Evolutionary conservation across 2,797 vertebrate species (phyloP), one percentile per base, ranked within the genome.

Genomic region (Eupleurogrammus muticus): DNA sequence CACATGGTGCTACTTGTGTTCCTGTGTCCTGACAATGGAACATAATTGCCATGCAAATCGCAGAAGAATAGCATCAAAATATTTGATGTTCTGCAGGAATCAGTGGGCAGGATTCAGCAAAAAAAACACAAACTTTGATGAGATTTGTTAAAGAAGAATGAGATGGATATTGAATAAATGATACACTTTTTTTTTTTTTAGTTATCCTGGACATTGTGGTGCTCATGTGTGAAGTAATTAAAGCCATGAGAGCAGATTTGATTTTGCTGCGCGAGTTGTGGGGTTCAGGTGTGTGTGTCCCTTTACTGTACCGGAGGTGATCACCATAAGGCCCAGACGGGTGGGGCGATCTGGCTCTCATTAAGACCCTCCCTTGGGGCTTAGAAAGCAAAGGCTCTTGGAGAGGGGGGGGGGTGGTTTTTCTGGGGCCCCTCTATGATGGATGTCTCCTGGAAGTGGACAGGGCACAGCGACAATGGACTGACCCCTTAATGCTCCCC

Each of bases 401-500:
- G 17, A 42, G 73, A 69, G 64, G 83, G 78, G n/a, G n/a, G n/a
- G n/a, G n/a, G n/a, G n/a, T n/a, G n/a, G n/a, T n/a, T n/a, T n/a
- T 49, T 82, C 47, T 13, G 57, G 83, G 84, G 79, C 81, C 86
- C 81, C 84, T 86, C 73, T 66, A 86, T 94, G 94, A 95, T 94
- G 91, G 92, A 94, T 95, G 92, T 92, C 87, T 92, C 87, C 85
- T 90, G 91, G 90, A 94, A 94, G 90, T 94, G 93, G 92, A 93
- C 91, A 90, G 90, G 86, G 93, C 93, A 91, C 75, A 75, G 78
- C 80, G 84, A 92, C 92, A 94, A 94, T 91, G 87, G 90, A 85
- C 81, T 60, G 72, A 80, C 73, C 86, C 87, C 75, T 80, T 92
- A 93, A 94, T 92, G 85, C 79, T 88, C 82, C 84, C 87, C 74